Percentiles rank a stretch among this genome's conserved stretches.
phyloP scores from a whole-genome alignment of 2,113 vertebrate species.

The Oenanthe melanoleuca region DNA sequence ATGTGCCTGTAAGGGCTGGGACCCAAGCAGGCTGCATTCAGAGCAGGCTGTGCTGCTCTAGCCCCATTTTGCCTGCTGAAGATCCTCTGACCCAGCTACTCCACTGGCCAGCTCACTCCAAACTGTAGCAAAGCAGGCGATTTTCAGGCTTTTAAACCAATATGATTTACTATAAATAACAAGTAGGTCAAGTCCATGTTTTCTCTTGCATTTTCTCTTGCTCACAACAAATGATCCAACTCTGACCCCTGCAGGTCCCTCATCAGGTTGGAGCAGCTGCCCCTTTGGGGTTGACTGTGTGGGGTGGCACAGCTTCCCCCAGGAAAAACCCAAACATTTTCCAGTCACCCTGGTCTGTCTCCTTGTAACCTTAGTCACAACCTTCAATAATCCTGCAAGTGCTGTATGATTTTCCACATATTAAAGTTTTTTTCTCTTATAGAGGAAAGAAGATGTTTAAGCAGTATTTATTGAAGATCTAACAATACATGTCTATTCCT shows the following conservation, averaged over 20 bases:
- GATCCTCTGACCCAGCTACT: neutral
- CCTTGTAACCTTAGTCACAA: neutral
- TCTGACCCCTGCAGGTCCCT: neutral
- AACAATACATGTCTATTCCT: neutral
- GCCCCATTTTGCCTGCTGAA: neutral
- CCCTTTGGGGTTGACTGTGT: accelerated
- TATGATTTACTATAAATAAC: neutral
- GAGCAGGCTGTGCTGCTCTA: neutral
- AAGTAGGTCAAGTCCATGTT: neutral
- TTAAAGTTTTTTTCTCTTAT: neutral
- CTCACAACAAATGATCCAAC: neutral
- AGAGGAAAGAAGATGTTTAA: neutral
- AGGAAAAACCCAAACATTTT: neutral
- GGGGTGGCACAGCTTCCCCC: neutral
- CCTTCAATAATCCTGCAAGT: neutral
- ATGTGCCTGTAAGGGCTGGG: neutral
- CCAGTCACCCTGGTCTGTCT: neutral
- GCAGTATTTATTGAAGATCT: neutral
- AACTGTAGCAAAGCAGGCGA: neutral
- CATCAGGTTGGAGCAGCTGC: accelerated
- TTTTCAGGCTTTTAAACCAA: neutral
- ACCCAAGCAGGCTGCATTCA: neutral
- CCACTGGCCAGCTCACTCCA: neutral
- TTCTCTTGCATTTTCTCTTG: neutral
- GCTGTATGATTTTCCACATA: neutral